Evolutionary conservation across 2,113 vertebrate genomes (phyloP), one percentile per base, ranked within the genome.

Genomic region (Zapornia atra): DNA sequence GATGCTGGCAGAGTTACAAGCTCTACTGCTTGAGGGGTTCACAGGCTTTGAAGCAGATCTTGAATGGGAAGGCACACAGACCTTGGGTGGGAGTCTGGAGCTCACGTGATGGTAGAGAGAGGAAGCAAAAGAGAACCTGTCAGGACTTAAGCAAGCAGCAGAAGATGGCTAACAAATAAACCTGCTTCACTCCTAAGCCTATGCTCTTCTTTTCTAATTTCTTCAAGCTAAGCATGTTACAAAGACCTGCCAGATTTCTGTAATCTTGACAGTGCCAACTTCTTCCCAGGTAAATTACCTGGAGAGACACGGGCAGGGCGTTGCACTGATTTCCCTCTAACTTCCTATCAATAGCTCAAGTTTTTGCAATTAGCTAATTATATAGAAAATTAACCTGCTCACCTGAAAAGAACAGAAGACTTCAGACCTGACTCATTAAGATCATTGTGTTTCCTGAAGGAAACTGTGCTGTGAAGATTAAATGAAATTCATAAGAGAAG

Each of bases 311-410:
- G 2, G 89, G 29, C 68, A 70, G 57, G 66, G 21, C 28, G n/a
- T 3, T 71, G 53, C 9, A 72, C 16, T 38, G n/a, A 33, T 57
- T 94, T 90, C 71, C 68, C 40, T 78, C 56, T 20, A 20, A 86
- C 31, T 84, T 22, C 16, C 26, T 61, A 69, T 72, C 60, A 92
- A 68, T 63, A 86, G 60, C 82, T 85, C 46, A 24, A 85, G 60
- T 70, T 88, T 77, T 56, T 64, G 73, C 71, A 97, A 96, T 94
- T 95, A 96, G 84, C 86, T 97, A 93, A 96, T 93, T 96, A 69
- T 5, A 38, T 56, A 95, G 88, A 88, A 96, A 96, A 97, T 97
- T 96, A 97, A 92, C 82, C 86, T 94, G 51, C 83, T 88, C 93
- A 94, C 77, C 76, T 94, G 93, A 92, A 33, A 48, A 82, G 88